Conservation (phyloP, 2,888 invertebrate genomes). For the Melanotus villosus region DNA sequence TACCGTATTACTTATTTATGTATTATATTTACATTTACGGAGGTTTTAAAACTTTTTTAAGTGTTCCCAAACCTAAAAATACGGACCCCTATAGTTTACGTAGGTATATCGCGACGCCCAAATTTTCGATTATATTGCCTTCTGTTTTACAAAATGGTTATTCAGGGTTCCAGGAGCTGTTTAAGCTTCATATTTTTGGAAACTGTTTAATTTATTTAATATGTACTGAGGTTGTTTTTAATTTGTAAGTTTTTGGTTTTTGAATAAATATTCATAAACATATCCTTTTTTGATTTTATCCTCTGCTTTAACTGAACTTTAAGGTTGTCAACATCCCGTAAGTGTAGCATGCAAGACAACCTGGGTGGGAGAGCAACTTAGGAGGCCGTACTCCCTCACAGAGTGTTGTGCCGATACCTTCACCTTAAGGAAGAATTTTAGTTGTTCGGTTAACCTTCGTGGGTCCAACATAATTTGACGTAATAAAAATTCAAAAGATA, state of each 20-base stretch:
- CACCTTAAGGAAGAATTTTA: no score
- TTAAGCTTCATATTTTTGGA: slow-evolving; percentile 69
- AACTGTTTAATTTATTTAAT: slow-evolving; percentile 69
- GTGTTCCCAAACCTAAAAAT: slow-evolving; percentile 55
- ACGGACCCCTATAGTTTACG: slow-evolving; percentile 39
- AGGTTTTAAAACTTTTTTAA: slow-evolving; percentile 54
- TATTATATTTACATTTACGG: slow-evolving; percentile 62
- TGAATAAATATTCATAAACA: slow-evolving; percentile 56
- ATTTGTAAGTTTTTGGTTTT: slow-evolving; percentile 70
- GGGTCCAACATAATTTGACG: no score
- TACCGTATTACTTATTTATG: slow-evolving; percentile 57
- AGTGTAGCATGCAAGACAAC: no score
- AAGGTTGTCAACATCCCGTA: no score
- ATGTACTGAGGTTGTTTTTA: slow-evolving; percentile 69
- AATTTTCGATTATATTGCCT: slow-evolving; percentile 61
- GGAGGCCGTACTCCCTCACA: no score
- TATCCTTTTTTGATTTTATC: neutral
- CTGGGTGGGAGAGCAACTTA: no score
- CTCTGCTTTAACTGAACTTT: neutral
- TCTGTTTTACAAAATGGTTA: slow-evolving; percentile 66
- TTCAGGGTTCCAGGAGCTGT: slow-evolving; percentile 73
- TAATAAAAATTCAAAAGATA: no score
- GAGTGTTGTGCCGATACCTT: no score
- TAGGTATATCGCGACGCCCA: slow-evolving; percentile 39
- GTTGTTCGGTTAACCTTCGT: no score